Conservation (phyloP, 2,113 vertebrate species). For the Athene cunicularia region DNA sequence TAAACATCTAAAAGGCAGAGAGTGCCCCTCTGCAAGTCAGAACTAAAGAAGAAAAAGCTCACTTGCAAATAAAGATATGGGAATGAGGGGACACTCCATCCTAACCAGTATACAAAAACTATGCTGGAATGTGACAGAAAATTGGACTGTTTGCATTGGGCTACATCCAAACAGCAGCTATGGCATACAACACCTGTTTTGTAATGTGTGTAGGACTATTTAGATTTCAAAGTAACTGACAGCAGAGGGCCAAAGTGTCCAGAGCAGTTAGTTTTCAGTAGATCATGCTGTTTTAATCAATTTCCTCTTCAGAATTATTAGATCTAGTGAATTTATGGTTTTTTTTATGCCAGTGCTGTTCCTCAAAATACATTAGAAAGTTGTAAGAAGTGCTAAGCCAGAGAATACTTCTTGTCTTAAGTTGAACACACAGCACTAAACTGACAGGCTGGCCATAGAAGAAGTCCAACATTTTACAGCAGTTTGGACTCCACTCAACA, state of each 20-base stretch:
- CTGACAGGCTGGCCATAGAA: not conserved
- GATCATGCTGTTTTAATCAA: not conserved
- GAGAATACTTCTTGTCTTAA: not conserved
- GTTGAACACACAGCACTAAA: not conserved
- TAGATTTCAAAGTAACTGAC: not conserved
- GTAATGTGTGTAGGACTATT: not conserved
- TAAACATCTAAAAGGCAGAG: not conserved
- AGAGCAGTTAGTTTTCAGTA: not conserved
- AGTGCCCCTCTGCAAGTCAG: not conserved
- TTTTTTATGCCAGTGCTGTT: not conserved
- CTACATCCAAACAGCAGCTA: not conserved
- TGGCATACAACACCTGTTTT: not conserved
- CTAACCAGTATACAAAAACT: not conserved
- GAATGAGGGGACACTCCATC: not conserved
- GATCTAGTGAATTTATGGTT: not conserved
- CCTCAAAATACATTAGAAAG: not conserved
- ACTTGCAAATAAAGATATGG: not conserved
- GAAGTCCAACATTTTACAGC: not conserved
- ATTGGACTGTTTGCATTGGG: not conserved
- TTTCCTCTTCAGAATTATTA: not conserved
- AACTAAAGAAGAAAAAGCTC: not conserved
- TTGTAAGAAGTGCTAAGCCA: not conserved
- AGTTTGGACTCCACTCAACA: not conserved
- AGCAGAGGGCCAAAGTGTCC: not conserved
- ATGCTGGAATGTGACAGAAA: not conserved